Percentiles rank a stretch among this genome's conserved stretches.
Conservation (phyloP, 1,140 invertebrate species). For the Amyelois transitella region DNA sequence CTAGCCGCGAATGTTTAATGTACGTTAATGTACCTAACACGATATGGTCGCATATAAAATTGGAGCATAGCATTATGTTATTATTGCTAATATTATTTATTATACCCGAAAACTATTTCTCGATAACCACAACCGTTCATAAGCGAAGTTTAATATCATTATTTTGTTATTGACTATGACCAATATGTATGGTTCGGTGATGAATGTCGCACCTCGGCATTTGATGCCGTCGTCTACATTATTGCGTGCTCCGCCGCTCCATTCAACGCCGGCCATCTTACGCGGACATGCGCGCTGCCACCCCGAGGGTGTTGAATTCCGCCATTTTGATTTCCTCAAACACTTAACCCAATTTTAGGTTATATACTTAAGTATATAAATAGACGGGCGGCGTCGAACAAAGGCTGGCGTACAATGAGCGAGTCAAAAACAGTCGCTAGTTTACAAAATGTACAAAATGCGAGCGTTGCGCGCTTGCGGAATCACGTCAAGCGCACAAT, state of each 20-base stretch:
- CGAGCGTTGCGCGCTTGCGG: constrained; percentile 12
- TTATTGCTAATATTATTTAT: constrained; percentile 71
- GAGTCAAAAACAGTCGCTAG: constrained; percentile 43
- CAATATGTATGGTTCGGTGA: constrained; percentile 58
- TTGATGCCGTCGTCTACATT: constrained; percentile 51
- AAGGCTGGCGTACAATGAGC: constrained; percentile 40
- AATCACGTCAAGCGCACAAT: background rate
- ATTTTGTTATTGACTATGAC: constrained; percentile 66
- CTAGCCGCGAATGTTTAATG: constrained; percentile 11
- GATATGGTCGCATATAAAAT: constrained; percentile 61
- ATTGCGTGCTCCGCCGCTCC: constrained; percentile 44
- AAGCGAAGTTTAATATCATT: constrained; percentile 71
- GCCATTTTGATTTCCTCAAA: constrained; percentile 58
- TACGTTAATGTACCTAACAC: constrained; percentile 30
- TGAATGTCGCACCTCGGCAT: constrained; percentile 26
- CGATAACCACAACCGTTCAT: constrained; percentile 74
- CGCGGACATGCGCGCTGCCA: constrained; percentile 21
- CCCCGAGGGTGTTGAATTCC: background rate
- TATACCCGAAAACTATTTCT: constrained; percentile 70
- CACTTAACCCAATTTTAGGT: constrained; percentile 59
- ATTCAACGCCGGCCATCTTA: constrained; percentile 28
- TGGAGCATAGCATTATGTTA: constrained; percentile 66
- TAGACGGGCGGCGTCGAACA: constrained; percentile 39
- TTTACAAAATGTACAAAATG: constrained; percentile 53
- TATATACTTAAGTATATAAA: constrained; percentile 22